Conservation (phyloP, 1,140 invertebrate species). For the Theocolax elegans region DNA sequence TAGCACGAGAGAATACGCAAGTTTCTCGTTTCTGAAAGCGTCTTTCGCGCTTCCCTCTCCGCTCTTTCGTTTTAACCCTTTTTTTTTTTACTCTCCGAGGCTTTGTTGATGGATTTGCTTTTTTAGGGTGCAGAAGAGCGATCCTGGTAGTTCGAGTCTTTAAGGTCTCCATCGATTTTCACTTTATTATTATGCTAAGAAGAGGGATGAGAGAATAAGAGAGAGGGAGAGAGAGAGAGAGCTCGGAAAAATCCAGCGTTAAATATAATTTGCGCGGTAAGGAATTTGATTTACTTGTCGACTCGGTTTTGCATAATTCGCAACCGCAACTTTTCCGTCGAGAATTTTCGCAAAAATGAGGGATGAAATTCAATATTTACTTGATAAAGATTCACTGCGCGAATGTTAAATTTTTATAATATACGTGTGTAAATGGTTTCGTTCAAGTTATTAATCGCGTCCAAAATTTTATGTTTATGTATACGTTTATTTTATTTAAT, state of each 20-base stretch:
- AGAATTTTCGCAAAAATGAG: not conserved
- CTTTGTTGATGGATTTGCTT: not conserved
- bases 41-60: conserved; percentile 1
- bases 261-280: conserved; percentile 13
- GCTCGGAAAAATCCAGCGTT: not conserved
- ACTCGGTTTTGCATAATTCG: conserved; percentile 1
- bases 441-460: too few species aligned
- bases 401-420: too few species aligned
- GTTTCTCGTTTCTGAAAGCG: conserved; percentile 14
- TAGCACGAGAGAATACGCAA: conserved; percentile 11
- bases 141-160: too few species aligned
- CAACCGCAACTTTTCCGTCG: not conserved
- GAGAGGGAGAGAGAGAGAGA: not conserved
- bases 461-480: too few species aligned
- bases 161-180: conserved; percentile 26
- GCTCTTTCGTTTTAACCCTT: not conserved
- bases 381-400: too few species aligned
- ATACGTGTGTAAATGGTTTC: too few species aligned
- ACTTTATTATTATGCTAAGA: conserved; percentile 4
- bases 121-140: not conserved
- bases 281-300: not conserved
- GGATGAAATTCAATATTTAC: not conserved
- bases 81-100: not conserved
- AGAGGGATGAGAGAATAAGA: not conserved
- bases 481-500: too few species aligned